A percentile compares a stretch with the other conserved stretches of the same genome.
Conservation (phyloP, 2,113 vertebrate species). For the Electrona antarctica region DNA sequence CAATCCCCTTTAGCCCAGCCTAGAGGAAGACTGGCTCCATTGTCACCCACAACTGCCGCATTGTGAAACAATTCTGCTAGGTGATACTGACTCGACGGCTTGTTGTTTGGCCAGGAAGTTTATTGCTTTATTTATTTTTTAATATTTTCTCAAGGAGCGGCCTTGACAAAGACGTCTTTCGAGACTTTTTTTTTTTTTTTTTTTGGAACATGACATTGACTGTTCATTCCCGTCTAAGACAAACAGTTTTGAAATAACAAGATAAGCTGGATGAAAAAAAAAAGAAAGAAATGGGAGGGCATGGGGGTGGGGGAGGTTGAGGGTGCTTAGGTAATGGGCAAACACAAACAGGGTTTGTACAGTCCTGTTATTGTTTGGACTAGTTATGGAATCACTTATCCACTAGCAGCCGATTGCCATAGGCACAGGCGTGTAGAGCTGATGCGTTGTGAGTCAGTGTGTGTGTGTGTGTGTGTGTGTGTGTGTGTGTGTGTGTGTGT, state of each 20-base stretch:
- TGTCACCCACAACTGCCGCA: conserved; percentile 60
- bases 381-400: conserved; percentile 75
- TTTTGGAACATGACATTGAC: conserved; percentile 68
- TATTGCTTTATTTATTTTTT: conserved; percentile 78
- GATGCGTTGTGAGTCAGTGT: conserved; percentile 36
- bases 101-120: conserved; percentile 77
- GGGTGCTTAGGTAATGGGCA: conserved; percentile 80
- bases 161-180: conserved; percentile 73
- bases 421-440: conserved; percentile 67
- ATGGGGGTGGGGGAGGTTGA: not conserved
- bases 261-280: conserved; percentile 70
- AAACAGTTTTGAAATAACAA: conserved; percentile 83
- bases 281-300: conserved; percentile 49
- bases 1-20: conserved; percentile 32
- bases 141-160: conserved; percentile 80
- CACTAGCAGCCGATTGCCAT: conserved; percentile 61
- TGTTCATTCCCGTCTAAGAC: conserved; percentile 76
- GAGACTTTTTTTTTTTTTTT: conserved; percentile 24
- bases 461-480: conserved; percentile 7
- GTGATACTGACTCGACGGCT: conserved; percentile 63
- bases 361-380: conserved; percentile 83
- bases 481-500: not conserved
- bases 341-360: conserved; percentile 82
- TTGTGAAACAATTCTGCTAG: conserved; percentile 48
- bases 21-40: conserved; percentile 55